phyloP scores from a whole-genome alignment of 2,888 invertebrate genomes.

The Leptopilina syphax region DNA sequence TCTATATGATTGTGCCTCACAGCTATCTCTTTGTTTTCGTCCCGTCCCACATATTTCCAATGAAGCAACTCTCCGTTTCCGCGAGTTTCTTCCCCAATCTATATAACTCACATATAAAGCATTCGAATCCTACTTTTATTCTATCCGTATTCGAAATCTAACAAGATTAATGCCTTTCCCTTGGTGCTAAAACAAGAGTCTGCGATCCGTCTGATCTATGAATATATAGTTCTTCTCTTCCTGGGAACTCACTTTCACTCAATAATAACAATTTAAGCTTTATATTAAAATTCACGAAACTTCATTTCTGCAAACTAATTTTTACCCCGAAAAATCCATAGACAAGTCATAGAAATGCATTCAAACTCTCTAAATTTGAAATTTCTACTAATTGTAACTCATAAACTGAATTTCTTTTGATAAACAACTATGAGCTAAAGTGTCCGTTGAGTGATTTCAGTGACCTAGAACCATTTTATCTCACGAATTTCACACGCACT shows the following conservation, averaged over 20 bases:
- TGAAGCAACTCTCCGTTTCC: not conserved
- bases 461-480: not conserved
- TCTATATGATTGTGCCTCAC: slow-evolving; percentile 13
- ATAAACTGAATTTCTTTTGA: not conserved
- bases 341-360: too few species aligned
- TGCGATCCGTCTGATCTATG: not conserved
- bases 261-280: not conserved
- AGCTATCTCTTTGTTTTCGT: slow-evolving; percentile 22
- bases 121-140: slow-evolving; percentile 6
- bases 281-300: too few species aligned
- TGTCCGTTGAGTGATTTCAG: not conserved
- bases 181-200: slow-evolving; percentile 20
- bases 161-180: slow-evolving; percentile 28
- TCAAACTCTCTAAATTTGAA: not conserved
- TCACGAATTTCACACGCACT: not conserved
- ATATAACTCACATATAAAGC: not conserved
- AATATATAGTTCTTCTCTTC: not conserved
- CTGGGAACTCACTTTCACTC: slow-evolving; percentile 28
- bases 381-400: not conserved
- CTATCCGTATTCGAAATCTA: slow-evolving; percentile 9
- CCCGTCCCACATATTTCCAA: slow-evolving; percentile 9
- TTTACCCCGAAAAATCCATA: too few species aligned
- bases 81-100: slow-evolving; percentile 9
- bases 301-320: too few species aligned
- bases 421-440: not conserved